These are phyloP conservation scores for Tenthredo notha DNA, from an alignment of 2,888 invertebrate species.

Conservation along the genomic window DNA sequence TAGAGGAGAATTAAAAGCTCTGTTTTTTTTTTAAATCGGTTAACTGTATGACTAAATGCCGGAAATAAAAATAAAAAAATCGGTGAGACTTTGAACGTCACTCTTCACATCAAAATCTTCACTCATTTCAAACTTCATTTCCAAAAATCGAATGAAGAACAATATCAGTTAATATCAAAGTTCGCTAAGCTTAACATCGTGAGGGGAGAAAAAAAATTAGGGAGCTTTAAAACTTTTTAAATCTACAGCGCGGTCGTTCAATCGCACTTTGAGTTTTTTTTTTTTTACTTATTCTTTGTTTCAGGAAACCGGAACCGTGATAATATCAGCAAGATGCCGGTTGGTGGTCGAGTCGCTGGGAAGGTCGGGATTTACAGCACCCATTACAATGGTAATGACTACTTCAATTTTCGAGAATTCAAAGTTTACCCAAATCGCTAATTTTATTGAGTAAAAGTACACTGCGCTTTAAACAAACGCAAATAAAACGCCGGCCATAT, in stretches of 20 bases:
- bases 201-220: not conserved
- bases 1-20: not conserved
- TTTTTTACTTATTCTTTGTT: constrained; percentile 2
- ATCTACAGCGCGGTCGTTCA: not conserved
- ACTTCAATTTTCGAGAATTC: not conserved
- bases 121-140: not conserved
- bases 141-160: not conserved
- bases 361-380: constrained; percentile 89
- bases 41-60: not conserved
- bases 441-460: not conserved
- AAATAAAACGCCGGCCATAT: not conserved
- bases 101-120: not conserved
- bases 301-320: constrained; percentile 34
- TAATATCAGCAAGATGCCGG: constrained; percentile 78
- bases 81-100: not conserved
- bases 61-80: constrained; percentile 1
- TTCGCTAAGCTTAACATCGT: not conserved
- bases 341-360: constrained; percentile 88
- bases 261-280: not conserved
- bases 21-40: not conserved
- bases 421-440: not conserved
- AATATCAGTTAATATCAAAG: not conserved
- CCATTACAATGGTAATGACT: constrained; percentile 85
- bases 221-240: not conserved
- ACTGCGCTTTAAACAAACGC: not conserved